These are phyloP conservation scores for Percina caprodes DNA, from an alignment of 2,113 vertebrate genomes.

Conservation along the genomic window DNA sequence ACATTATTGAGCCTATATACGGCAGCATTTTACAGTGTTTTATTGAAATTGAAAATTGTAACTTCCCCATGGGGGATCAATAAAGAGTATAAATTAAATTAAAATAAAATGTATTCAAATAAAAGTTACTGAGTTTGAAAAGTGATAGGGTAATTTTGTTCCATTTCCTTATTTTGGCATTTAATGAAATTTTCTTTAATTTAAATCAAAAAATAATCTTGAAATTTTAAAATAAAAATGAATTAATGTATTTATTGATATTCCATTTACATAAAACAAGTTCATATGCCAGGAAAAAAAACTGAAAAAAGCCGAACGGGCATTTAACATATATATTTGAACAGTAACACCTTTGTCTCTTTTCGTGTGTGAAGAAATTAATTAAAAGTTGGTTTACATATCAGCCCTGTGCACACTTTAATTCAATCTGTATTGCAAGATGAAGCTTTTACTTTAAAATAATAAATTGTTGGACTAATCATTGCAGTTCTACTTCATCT, in stretches of 20 bases:
- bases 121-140: background rate
- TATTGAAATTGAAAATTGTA: background rate
- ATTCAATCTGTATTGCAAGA: background rate
- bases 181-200: too few species aligned
- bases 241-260: background rate
- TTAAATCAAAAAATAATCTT: too few species aligned
- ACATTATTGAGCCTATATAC: background rate
- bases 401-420: too few species aligned
- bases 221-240: background rate
- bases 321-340: background rate
- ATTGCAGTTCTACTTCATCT: too few species aligned
- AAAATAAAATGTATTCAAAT: too few species aligned
- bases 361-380: too few species aligned
- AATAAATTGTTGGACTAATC: background rate
- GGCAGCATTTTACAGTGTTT: background rate
- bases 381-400: too few species aligned
- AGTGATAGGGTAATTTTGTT: background rate
- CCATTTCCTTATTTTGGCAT: background rate
- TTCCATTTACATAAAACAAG: background rate
- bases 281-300: background rate
- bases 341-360: background rate
- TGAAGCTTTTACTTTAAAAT: conserved; percentile 16
- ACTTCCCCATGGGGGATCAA: too few species aligned
- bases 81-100: too few species aligned
- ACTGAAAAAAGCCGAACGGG: background rate